phyloP scores from a whole-genome alignment of 2,113 vertebrate genomes.

The Rhea americana region DNA sequence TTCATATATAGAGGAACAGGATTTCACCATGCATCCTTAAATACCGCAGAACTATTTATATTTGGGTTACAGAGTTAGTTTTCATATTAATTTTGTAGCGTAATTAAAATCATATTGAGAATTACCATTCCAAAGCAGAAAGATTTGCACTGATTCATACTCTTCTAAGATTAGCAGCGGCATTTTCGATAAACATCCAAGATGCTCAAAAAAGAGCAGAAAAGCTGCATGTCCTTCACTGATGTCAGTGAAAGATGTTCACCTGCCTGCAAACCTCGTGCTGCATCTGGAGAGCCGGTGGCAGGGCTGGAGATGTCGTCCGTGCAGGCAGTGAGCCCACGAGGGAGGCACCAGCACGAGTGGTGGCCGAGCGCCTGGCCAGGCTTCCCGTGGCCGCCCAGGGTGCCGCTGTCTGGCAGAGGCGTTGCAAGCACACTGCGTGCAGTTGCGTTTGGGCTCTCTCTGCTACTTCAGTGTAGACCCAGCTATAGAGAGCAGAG shows the following conservation, averaged over 20 bases:
- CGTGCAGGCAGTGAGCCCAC: too few relatives aligned
- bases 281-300: too few relatives aligned
- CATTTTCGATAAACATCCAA: not conserved
- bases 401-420: not conserved
- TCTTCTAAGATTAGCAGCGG: not conserved
- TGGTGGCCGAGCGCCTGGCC: not conserved
- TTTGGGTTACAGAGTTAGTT: not conserved
- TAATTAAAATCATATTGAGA: not conserved
- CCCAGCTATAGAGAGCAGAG: not conserved
- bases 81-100: not conserved
- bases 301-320: too few relatives aligned
- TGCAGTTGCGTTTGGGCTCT: not conserved
- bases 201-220: too few relatives aligned
- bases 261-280: rapidly evolving
- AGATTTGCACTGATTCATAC: not conserved
- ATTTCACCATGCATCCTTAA: not conserved
- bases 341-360: too few relatives aligned
- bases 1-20: not conserved
- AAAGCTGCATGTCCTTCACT: not conserved
- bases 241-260: not conserved
- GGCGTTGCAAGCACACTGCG: not conserved
- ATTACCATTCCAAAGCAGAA: not conserved
- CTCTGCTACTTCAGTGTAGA: not conserved
- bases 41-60: not conserved
- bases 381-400: not conserved